phyloP scores from a whole-genome alignment of 2,888 invertebrate species.

The Phytoseiulus persimilis region DNA sequence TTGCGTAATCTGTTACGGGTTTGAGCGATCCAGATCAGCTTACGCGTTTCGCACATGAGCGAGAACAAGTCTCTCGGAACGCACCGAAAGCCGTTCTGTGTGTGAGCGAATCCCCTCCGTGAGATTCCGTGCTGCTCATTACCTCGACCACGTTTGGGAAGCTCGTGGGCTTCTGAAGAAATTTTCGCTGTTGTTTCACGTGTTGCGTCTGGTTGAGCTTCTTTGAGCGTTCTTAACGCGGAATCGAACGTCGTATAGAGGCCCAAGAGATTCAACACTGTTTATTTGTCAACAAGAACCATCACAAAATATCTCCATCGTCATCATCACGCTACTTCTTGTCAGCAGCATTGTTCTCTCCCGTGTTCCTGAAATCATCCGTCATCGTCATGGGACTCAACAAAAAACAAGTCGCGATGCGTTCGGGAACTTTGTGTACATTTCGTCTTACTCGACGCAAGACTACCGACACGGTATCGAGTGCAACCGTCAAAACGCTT shows the following conservation, averaged over 20 bases:
- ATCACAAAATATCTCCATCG: background rate
- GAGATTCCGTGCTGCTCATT: no score
- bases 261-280: background rate
- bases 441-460: background rate
- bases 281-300: background rate
- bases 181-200: no score
- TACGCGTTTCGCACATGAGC: no score
- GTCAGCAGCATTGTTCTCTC: background rate
- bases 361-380: background rate
- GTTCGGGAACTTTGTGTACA: background rate
- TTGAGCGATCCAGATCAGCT: no score
- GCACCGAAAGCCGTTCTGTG: no score
- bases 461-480: background rate
- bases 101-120: no score
- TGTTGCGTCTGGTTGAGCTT: no score
- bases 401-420: background rate
- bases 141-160: no score
- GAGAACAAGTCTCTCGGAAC: no score
- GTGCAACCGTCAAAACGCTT: background rate
- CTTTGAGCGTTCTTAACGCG: background rate
- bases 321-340: background rate
- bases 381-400: background rate
- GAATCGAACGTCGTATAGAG: background rate
- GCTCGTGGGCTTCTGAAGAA: no score
- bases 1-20: no score